Evolutionary conservation across 2,888 invertebrate genomes (phyloP).

Genomic region (Thera britannica): DNA sequence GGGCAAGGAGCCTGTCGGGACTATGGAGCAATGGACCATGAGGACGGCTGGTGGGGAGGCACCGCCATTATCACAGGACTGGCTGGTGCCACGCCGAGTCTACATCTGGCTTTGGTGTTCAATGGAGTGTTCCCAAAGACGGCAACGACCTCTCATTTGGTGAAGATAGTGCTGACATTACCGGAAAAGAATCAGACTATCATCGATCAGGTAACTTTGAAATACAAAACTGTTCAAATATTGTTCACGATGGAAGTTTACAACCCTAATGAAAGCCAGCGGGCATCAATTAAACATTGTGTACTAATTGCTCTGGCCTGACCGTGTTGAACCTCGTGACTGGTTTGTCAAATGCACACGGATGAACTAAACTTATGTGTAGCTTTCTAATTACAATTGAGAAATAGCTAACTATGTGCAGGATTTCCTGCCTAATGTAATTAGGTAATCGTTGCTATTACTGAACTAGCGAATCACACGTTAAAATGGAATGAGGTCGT

Average conservation of each 20-base stretch:
- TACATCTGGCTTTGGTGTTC: conserved; percentile 92
- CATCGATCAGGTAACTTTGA: conserved; percentile 87
- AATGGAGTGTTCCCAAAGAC: conserved; percentile 90
- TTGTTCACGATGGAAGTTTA: conserved; percentile 7
- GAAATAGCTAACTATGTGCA: conserved; percentile 37
- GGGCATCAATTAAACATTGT: conserved; percentile 43
- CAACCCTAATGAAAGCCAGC: conserved; percentile 39
- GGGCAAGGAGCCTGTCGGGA: conserved; percentile 82
- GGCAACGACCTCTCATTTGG: conserved; percentile 87
- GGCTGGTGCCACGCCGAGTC: conserved; percentile 91
- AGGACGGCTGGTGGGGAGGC: conserved; percentile 92
- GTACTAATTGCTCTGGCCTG: conserved; percentile 42
- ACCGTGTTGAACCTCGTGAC: conserved; percentile 42
- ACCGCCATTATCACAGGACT: conserved; percentile 94
- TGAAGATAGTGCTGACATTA: conserved; percentile 88
- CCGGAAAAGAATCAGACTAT: conserved; percentile 90
- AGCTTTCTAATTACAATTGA: conserved; percentile 39
- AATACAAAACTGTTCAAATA: background rate
- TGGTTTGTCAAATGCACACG: conserved; percentile 35
- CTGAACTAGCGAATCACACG: conserved; percentile 1
- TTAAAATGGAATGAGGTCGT: background rate
- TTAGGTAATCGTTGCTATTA: conserved; percentile 1
- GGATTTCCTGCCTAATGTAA: conserved; percentile 19
- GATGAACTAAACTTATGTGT: conserved; percentile 32
- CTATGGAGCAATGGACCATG: conserved; percentile 77